Conservation (phyloP, 2,797 vertebrate species). For the Cossypha niveicapilla region DNA sequence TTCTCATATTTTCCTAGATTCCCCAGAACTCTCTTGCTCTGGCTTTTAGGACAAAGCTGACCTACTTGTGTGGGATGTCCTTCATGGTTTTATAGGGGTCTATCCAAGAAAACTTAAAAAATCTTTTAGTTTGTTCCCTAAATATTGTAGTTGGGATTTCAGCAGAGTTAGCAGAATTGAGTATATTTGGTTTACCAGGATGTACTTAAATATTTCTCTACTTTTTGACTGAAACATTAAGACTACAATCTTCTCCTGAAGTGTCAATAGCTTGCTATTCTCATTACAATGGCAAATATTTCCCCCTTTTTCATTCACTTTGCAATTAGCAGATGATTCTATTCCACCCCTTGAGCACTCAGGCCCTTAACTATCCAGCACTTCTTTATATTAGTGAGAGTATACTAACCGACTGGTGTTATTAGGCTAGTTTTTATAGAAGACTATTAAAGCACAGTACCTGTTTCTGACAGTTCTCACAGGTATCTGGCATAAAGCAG, state of each 20-base stretch:
- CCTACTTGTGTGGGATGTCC: neutral
- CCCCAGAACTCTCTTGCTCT: neutral
- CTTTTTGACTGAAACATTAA: neutral
- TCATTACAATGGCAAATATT: neutral
- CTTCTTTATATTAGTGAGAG: neutral
- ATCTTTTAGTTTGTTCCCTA: neutral
- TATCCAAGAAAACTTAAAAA: neutral
- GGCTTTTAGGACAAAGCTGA: neutral
- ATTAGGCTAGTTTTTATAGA: neutral
- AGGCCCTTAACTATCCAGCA: neutral
- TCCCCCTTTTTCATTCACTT: neutral
- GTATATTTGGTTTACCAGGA: neutral
- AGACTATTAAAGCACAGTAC: neutral
- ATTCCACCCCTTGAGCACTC: neutral
- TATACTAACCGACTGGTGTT: neutral
- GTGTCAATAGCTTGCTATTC: neutral
- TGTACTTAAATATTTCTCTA: neutral
- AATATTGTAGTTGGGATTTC: neutral
- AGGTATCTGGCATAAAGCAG: neutral
- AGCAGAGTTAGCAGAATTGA: neutral
- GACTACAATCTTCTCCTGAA: neutral
- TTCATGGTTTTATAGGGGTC: neutral
- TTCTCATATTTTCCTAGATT: neutral
- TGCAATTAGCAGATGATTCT: neutral
- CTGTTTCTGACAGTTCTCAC: neutral